phyloP scores from a whole-genome alignment of 2,113 vertebrate genomes.

The Lasiurus borealis region DNA sequence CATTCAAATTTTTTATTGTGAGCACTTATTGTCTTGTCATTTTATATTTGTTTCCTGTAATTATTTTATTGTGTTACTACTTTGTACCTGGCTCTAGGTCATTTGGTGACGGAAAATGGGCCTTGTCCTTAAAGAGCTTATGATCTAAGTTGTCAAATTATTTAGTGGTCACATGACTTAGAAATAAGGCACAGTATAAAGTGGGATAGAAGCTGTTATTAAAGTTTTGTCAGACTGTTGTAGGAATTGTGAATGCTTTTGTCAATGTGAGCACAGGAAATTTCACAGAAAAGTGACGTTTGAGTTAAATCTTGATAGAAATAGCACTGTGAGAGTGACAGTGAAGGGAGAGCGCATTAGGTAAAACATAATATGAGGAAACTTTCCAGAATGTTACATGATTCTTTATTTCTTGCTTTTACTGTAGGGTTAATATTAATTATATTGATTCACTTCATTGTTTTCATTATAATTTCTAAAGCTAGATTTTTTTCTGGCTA shows the following conservation, averaged over 20 bases:
- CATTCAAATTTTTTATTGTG: background rate
- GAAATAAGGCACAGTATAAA: background rate
- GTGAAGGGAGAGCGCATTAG: background rate
- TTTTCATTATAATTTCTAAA: background rate
- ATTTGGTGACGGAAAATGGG: background rate
- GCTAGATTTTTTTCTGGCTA: slow-evolving; percentile 8
- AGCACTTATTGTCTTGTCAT: background rate
- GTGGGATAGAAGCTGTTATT: background rate
- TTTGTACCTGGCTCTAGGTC: fast-evolving
- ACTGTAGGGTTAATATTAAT: background rate
- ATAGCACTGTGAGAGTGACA: fast-evolving
- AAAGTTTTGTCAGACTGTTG: background rate
- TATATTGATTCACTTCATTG: slow-evolving; percentile 1
- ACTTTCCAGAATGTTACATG: background rate
- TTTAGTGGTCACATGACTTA: background rate
- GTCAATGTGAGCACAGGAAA: background rate
- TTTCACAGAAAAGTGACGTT: background rate
- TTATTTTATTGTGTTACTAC: background rate
- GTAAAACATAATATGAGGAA: background rate
- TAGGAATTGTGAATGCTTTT: background rate
- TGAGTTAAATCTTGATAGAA: background rate
- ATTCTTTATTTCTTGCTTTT: background rate
- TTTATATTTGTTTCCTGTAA: background rate
- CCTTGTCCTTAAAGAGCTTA: background rate
- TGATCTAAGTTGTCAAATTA: background rate